These are phyloP conservation scores for Crambe crambe DNA, from an alignment of 37 sponge, comb jelly and placozoan species.

Conservation along the genomic window DNA sequence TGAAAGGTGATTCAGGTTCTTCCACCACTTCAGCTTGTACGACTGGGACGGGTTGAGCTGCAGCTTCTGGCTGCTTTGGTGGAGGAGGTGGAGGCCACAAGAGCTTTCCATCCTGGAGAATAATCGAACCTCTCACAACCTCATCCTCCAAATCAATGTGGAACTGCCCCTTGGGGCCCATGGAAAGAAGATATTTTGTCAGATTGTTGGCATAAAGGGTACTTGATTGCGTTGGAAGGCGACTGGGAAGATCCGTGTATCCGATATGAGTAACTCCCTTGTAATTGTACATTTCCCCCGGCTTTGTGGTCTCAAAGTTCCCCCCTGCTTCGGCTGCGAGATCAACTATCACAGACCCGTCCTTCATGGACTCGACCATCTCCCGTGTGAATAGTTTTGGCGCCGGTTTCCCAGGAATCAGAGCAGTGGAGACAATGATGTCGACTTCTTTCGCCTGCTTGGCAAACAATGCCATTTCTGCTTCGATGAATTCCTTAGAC, in stretches of 20 bases:
- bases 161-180: conserved; percentile 56
- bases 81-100: conserved; percentile 91
- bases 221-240: conserved; percentile 88
- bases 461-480: conserved; percentile 92
- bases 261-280: conserved; percentile 92
- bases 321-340: conserved; percentile 94
- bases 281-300: conserved; percentile 78
- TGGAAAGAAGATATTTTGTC: conserved; percentile 60
- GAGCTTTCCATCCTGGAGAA: conserved; percentile 68
- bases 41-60: conserved; percentile 19
- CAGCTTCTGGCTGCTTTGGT: conserved; percentile 29
- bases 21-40: conserved; percentile 67
- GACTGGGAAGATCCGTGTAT: conserved; percentile 90
- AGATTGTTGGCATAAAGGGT: conserved; percentile 93
- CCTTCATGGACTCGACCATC: conserved; percentile 93
- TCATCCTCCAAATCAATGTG: conserved; percentile 84
- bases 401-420: conserved; percentile 94
- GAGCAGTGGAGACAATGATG: conserved; percentile 91
- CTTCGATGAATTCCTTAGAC: conserved; percentile 91
- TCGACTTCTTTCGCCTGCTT: conserved; percentile 93
- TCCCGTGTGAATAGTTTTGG: conserved; percentile 85
- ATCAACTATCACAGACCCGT: conserved; percentile 93
- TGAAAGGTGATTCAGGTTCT: conserved; percentile 51
- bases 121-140: conserved; percentile 87
- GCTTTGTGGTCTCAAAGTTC: conserved; percentile 83